phyloP scores from a whole-genome alignment of 2,113 vertebrate species.

The Sylvietta virens region DNA sequence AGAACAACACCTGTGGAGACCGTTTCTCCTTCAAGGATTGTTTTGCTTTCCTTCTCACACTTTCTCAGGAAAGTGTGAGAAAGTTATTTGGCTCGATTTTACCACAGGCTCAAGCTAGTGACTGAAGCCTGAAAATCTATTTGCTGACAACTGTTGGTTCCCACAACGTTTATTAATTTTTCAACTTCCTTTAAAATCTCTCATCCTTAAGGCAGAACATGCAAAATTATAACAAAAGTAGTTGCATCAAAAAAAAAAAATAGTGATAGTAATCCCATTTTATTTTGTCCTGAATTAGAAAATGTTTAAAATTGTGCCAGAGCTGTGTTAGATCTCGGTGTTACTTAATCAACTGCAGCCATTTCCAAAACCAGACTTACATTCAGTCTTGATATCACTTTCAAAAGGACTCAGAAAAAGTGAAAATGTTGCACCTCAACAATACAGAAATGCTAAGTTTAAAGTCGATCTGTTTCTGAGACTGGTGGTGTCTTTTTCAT shows the following conservation, averaged over 20 bases:
- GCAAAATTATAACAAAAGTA: neutral
- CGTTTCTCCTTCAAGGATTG: too few species aligned
- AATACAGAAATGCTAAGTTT: neutral
- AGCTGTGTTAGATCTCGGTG: neutral
- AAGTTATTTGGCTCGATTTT: too few species aligned
- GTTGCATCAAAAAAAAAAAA: too few species aligned
- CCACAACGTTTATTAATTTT: neutral
- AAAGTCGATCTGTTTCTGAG: neutral
- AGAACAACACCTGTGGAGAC: too few species aligned
- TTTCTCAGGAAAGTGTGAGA: too few species aligned
- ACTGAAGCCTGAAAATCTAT: too few species aligned
- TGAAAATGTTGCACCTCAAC: fast-evolving
- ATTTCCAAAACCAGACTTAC: neutral
- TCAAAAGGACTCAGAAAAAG: neutral
- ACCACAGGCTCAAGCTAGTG: too few species aligned
- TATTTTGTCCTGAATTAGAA: neutral
- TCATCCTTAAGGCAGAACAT: neutral
- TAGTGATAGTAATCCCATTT: neutral
- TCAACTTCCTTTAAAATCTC: neutral
- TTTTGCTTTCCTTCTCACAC: too few species aligned
- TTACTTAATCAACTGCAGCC: neutral
- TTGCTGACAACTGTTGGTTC: too few species aligned
- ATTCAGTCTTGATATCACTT: neutral
- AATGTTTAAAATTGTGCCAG: neutral
- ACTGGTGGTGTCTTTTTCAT: neutral